phyloP scores from a whole-genome alignment of 2,797 vertebrate genomes.

The Pangasius macronema region DNA sequence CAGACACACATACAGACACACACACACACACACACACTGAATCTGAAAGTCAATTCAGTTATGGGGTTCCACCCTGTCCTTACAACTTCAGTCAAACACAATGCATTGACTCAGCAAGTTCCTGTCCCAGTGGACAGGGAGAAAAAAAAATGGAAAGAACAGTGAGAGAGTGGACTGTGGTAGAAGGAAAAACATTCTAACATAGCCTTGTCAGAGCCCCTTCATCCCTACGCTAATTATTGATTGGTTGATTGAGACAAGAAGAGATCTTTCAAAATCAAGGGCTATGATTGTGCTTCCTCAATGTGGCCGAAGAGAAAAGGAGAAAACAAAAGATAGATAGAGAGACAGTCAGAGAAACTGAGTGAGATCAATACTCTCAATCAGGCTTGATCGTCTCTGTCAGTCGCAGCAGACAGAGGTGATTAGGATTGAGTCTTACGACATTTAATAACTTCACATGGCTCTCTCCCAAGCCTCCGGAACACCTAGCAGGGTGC shows the following conservation, averaged over 20 bases:
- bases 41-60: constrained; percentile 77
- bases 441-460: constrained; percentile 91
- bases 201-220: constrained; percentile 80
- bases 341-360: constrained; percentile 22
- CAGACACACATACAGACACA: constrained; percentile 26
- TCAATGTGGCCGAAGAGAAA: constrained; percentile 73
- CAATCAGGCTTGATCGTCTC: constrained; percentile 88
- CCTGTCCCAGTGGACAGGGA: constrained; percentile 36
- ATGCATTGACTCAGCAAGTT: constrained; percentile 58
- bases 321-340: constrained; percentile 67
- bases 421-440: constrained; percentile 97
- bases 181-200: constrained; percentile 65
- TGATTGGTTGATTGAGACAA: constrained; percentile 95
- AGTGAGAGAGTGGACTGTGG: background rate
- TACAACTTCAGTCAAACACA: constrained; percentile 70
- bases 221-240: constrained; percentile 88
- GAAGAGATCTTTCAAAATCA: constrained; percentile 87
- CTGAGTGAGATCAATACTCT: constrained; percentile 89
- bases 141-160: constrained; percentile 15
- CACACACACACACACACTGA: constrained; percentile 46
- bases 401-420: constrained; percentile 90
- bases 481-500: constrained; percentile 78
- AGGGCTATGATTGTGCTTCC: constrained; percentile 89
- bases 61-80: constrained; percentile 76
- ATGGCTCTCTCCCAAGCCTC: constrained; percentile 80